A percentile compares a stretch with the other conserved stretches of the same genome.
phyloP scores from a whole-genome alignment of 1,140 invertebrate genomes.

The Gonatopus flavifemur region DNA sequence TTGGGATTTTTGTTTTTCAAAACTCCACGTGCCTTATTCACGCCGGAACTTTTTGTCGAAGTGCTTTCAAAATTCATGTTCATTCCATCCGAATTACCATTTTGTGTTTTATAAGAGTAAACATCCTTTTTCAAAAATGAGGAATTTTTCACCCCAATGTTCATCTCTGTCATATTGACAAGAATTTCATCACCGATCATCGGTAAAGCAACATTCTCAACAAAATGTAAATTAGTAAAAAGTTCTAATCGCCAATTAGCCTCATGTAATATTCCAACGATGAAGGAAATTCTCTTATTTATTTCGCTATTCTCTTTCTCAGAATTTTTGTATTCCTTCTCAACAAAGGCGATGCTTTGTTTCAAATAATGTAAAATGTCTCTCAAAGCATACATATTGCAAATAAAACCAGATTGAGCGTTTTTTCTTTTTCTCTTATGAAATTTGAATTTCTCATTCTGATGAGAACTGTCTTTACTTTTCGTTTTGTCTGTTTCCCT shows the following conservation, averaged over 20 bases:
- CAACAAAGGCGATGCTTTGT: slow-evolving; percentile 16
- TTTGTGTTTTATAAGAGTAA: slow-evolving; percentile 33
- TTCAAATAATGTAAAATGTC: slow-evolving; percentile 35
- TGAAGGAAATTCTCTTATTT: slow-evolving; percentile 18
- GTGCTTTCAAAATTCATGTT: slow-evolving; percentile 35
- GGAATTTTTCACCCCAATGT: background rate
- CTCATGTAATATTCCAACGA: slow-evolving; percentile 31
- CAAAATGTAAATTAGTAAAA: slow-evolving; percentile 34
- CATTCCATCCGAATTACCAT: slow-evolving; percentile 31
- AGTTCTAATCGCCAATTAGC: slow-evolving; percentile 44
- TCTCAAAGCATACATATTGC: slow-evolving; percentile 42
- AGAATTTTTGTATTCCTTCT: slow-evolving; percentile 23
- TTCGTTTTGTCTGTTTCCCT: slow-evolving; percentile 5
- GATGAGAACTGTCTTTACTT: too few species aligned
- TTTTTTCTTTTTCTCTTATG: background rate
- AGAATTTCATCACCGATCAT: slow-evolving; percentile 8
- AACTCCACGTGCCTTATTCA: too few species aligned
- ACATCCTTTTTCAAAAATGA: slow-evolving; percentile 17
- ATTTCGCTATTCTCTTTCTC: slow-evolving; percentile 23
- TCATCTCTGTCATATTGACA: too few species aligned
- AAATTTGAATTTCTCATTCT: background rate
- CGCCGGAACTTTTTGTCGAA: slow-evolving; percentile 35
- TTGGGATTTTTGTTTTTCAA: slow-evolving; percentile 6
- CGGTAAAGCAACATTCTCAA: slow-evolving; percentile 17
- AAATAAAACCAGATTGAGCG: slow-evolving; percentile 33